Percentiles rank a stretch among this genome's conserved stretches.
Evolutionary conservation across 2,797 vertebrate genomes (phyloP).

Genomic region (Rhinogobio ventralis): DNA sequence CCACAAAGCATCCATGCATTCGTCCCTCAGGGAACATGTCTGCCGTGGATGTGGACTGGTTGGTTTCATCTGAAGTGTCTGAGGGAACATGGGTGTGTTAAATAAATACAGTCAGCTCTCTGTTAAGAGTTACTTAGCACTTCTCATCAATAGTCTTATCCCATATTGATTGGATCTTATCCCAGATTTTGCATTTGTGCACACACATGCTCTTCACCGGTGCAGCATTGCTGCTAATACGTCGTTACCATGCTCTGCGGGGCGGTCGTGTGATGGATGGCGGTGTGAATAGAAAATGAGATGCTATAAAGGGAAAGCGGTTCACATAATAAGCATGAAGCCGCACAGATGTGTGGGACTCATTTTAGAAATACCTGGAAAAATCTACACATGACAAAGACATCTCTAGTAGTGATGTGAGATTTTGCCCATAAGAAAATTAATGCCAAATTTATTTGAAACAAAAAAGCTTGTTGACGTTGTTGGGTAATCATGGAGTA

Average conservation of each 20-base stretch:
- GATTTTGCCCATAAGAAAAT: background rate
- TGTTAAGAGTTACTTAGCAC: slow-evolving; percentile 16
- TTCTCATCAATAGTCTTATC: slow-evolving; percentile 16
- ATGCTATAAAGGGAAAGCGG: slow-evolving; percentile 60
- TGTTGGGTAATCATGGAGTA: too few species aligned
- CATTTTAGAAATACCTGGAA: slow-evolving; percentile 1
- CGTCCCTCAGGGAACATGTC: background rate
- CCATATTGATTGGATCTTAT: background rate
- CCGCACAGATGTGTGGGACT: slow-evolving; percentile 2
- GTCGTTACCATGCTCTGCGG: slow-evolving; percentile 62
- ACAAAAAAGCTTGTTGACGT: too few species aligned
- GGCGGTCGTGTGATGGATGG: slow-evolving; percentile 70
- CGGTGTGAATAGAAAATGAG: slow-evolving; percentile 76
- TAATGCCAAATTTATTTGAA: too few species aligned
- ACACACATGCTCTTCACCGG: slow-evolving; percentile 36
- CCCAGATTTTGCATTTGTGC: background rate
- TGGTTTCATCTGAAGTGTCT: slow-evolving; percentile 13
- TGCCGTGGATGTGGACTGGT: background rate
- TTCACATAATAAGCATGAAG: slow-evolving; percentile 44
- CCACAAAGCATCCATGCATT: slow-evolving; percentile 20
- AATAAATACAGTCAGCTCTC: slow-evolving; percentile 21
- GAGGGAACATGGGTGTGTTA: slow-evolving; percentile 5
- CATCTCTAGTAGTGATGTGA: background rate
- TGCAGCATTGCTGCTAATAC: slow-evolving; percentile 41
- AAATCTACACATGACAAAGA: background rate